Percentiles rank a stretch among this genome's conserved stretches.
Conservation (phyloP, 2,888 invertebrate species). For the Gerris lacustris region DNA sequence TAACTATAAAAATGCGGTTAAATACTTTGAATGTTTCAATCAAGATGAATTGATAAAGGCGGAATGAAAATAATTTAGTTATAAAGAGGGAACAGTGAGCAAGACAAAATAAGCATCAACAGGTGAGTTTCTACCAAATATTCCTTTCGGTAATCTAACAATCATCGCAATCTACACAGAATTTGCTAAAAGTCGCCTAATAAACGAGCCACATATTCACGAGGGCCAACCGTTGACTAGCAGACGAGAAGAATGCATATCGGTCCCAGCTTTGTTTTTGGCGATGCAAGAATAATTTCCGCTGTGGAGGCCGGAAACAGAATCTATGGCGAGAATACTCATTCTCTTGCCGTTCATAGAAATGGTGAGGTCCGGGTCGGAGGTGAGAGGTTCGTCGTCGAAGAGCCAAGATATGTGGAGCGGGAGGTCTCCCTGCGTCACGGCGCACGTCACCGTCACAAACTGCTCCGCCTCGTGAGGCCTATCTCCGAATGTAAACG, state of each 20-base stretch:
- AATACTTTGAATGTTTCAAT: no score
- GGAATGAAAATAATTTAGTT: no score
- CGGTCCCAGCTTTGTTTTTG: constrained; percentile 53
- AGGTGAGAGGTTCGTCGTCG: constrained; percentile 39
- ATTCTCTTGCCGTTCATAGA: constrained; percentile 49
- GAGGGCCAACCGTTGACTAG: constrained; percentile 51
- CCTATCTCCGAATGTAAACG: constrained; percentile 31
- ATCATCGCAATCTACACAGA: no score
- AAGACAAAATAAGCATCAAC: no score
- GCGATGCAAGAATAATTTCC: constrained; percentile 64
- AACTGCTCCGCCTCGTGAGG: constrained; percentile 31
- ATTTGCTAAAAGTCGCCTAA: no score
- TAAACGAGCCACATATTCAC: no score
- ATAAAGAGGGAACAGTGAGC: no score
- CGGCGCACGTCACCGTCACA: constrained; percentile 41
- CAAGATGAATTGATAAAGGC: no score
- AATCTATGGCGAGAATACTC: constrained; percentile 50
- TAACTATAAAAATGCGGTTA: constrained; percentile 22
- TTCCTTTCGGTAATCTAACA: no score
- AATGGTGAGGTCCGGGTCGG: constrained; percentile 44
- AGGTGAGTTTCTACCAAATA: no score
- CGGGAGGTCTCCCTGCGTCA: constrained; percentile 49
- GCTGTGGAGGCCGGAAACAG: constrained; percentile 57
- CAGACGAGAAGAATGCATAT: constrained; percentile 52
- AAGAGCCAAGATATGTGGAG: constrained; percentile 55